Conservation (phyloP, 2,888 invertebrate species). For the Lasioglossum oenotherae region DNA sequence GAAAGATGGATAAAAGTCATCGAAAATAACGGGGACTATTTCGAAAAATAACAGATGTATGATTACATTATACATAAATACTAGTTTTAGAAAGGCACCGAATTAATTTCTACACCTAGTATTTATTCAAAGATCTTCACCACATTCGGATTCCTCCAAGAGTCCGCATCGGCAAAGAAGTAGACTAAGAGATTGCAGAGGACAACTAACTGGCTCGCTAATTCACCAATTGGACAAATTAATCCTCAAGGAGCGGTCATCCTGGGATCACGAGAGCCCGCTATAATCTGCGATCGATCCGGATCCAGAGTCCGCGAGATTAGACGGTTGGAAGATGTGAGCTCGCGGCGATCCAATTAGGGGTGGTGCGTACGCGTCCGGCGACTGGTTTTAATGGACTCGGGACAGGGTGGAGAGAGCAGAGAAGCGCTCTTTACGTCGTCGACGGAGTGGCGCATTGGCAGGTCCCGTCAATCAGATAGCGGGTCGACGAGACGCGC, state of each 20-base stretch:
- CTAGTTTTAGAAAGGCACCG: no score
- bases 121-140: neutral
- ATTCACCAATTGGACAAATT: neutral
- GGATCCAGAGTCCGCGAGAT: neutral
- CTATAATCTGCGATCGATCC: neutral
- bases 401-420: constrained; percentile 25
- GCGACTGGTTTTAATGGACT: constrained; percentile 71
- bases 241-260: neutral
- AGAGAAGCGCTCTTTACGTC: constrained; percentile 44
- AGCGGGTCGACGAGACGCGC: constrained; percentile 62
- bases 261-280: neutral
- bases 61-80: no score
- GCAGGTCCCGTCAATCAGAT: constrained; percentile 73
- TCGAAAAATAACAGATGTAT: no score
- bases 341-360: constrained; percentile 60
- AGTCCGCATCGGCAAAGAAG: neutral
- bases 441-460: constrained; percentile 60
- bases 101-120: no score
- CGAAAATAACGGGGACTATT: no score
- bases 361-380: constrained; percentile 62
- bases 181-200: neutral
- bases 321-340: constrained; percentile 23
- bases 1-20: no score
- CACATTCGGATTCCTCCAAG: neutral
- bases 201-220: neutral